Evolutionary conservation across 2,888 invertebrate species (phyloP).

Genomic region (Branchinecta sandiegonensis): DNA sequence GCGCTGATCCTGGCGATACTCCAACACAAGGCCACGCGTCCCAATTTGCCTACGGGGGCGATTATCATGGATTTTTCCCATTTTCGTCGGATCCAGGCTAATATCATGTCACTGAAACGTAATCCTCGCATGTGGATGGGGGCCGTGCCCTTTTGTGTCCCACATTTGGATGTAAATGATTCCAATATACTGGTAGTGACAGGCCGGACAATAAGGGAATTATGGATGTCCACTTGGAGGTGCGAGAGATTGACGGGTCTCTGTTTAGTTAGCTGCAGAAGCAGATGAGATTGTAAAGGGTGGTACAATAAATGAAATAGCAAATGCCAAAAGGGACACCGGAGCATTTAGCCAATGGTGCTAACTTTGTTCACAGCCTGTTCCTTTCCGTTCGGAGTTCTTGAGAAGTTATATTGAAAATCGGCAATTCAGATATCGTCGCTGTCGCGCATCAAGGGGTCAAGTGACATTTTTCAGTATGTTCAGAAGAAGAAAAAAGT

Average conservation of each 20-base stretch:
- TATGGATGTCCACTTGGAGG: slow-evolving; percentile 13
- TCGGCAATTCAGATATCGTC: no score
- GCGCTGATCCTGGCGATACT: background rate
- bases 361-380: no score
- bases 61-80: slow-evolving; percentile 15
- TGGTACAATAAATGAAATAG: no score
- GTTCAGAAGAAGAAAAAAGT: no score
- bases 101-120: slow-evolving; percentile 8
- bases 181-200: slow-evolving; percentile 15
- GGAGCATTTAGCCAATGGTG: no score
- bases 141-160: background rate
- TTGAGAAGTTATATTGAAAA: no score
- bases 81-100: slow-evolving; percentile 5
- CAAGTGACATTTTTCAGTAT: no score
- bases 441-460: no score
- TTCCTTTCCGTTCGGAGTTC: no score
- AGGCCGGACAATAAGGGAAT: slow-evolving; percentile 4
- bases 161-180: slow-evolving; percentile 12
- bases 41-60: slow-evolving; percentile 4
- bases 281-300: no score
- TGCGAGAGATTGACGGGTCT: background rate
- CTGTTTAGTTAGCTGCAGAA: slow-evolving; percentile 1
- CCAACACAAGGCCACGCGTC: slow-evolving; percentile 2
- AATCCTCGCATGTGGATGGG: slow-evolving; percentile 2
- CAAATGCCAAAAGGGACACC: no score